Percentiles rank a stretch among this genome's conserved stretches.
These are phyloP conservation scores for Hirtodrosophila histrioides DNA, from an alignment of 2,888 invertebrate genomes.

Conservation along the genomic window DNA sequence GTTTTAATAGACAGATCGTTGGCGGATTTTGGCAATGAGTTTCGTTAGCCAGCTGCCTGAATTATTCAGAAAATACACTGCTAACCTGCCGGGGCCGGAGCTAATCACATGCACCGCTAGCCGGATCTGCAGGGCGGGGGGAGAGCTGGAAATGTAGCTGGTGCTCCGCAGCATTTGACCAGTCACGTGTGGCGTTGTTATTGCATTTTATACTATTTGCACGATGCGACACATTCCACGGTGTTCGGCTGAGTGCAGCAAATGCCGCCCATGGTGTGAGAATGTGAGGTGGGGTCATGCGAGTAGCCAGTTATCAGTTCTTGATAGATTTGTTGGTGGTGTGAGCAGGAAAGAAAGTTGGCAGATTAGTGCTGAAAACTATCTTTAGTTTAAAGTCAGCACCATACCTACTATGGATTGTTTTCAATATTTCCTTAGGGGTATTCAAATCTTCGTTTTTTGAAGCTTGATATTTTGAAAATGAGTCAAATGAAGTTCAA, in stretches of 20 bases:
- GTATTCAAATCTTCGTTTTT: no score
- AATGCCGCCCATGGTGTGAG: conserved; percentile 18
- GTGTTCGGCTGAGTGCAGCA: conserved; percentile 28
- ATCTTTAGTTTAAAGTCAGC: no score
- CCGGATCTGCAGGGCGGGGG: not conserved
- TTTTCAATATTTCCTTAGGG: no score
- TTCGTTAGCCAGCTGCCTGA: not conserved
- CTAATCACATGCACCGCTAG: not conserved
- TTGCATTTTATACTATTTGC: conserved; percentile 7
- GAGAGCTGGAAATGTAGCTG: conserved; percentile 1
- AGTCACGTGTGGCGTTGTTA: conserved; percentile 35
- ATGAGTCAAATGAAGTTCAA: no score
- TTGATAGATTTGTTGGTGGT: no score
- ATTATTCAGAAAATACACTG: not conserved
- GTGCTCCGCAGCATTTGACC: conserved; percentile 25
- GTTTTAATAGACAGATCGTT: conserved; percentile 11
- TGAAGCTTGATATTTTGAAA: no score
- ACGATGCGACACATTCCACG: conserved; percentile 43
- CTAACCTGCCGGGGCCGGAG: not conserved
- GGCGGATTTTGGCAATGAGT: conserved; percentile 24
- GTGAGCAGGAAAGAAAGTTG: no score
- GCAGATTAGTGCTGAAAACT: no score
- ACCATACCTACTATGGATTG: no score
- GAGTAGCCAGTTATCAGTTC: no score
- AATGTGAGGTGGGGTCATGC: not conserved